Evolutionary conservation across 1,140 invertebrate genomes (phyloP).

Genomic region (Nasonia giraulti): DNA sequence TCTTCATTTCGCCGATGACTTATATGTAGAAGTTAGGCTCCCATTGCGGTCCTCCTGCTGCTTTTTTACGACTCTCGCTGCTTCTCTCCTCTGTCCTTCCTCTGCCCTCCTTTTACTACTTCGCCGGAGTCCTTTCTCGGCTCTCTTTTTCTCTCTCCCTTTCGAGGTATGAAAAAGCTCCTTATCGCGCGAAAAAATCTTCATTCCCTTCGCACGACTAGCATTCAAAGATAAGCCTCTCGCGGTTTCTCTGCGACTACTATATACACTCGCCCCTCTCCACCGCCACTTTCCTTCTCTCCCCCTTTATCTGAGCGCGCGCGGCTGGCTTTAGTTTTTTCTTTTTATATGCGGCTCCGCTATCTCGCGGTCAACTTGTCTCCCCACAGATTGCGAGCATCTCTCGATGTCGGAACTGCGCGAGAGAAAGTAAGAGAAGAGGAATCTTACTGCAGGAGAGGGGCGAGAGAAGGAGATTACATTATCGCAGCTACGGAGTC

Average conservation of each 20-base stretch:
- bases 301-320: conserved; percentile 34
- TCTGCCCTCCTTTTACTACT: conserved; percentile 51
- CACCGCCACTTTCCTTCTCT: conserved; percentile 50
- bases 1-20: conserved; percentile 55
- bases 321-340: conserved; percentile 30
- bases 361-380: conserved; percentile 50
- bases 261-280: conserved; percentile 36
- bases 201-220: conserved; percentile 54
- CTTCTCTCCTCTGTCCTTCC: conserved; percentile 30
- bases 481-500: conserved; percentile 38
- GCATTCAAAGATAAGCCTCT: conserved; percentile 56
- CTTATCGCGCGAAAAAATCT: conserved; percentile 63
- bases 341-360: conserved; percentile 45
- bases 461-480: conserved; percentile 28
- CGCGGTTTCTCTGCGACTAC: conserved; percentile 41
- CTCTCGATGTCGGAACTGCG: conserved; percentile 42
- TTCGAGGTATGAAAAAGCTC: conserved; percentile 64
- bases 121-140: neutral
- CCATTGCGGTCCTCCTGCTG: conserved; percentile 43
- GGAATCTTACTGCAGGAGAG: neutral
- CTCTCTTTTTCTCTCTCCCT: neutral
- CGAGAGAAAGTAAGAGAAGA: conserved; percentile 3
- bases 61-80: conserved; percentile 29
- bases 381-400: conserved; percentile 49
- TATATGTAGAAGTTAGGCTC: conserved; percentile 54